phyloP scores from a whole-genome alignment of 2,888 invertebrate species.

The Petrophora chlorosata region DNA sequence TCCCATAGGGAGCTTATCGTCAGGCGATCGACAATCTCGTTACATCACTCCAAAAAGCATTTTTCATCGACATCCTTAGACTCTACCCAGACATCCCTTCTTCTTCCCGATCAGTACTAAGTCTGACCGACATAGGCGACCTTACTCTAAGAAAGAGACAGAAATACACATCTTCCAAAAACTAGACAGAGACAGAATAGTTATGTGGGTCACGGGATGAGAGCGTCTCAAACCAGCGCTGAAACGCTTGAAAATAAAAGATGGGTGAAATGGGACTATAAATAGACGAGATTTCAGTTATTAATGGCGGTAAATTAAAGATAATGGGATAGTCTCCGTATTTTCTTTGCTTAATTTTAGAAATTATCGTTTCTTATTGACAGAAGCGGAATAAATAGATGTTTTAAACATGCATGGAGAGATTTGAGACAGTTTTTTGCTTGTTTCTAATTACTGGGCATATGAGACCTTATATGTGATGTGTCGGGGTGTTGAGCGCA shows the following conservation, averaged over 20 bases:
- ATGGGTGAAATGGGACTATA: conserved; percentile 56
- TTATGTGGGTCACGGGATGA: conserved; percentile 80
- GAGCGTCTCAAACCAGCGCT: conserved; percentile 71
- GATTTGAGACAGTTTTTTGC: too few species aligned
- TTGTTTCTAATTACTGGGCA: too few species aligned
- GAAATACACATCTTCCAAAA: conserved; percentile 32
- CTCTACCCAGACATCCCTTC: conserved; percentile 46
- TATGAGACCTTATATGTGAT: too few species aligned
- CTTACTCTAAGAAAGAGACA: conserved; percentile 62
- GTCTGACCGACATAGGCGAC: conserved; percentile 79
- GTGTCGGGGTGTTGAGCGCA: too few species aligned
- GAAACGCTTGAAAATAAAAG: conserved; percentile 56
- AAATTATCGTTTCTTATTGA: conserved; percentile 7
- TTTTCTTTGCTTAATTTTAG: conserved; percentile 14
- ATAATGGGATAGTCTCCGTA: conserved; percentile 10
- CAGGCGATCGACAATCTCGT: too few species aligned
- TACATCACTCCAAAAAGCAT: background rate
- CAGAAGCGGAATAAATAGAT: too few species aligned
- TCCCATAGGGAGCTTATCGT: too few species aligned
- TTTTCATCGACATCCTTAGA: conserved; percentile 27
- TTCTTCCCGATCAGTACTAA: conserved; percentile 72
- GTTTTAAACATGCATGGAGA: too few species aligned
- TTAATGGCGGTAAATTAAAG: conserved; percentile 41
- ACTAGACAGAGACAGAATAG: conserved; percentile 48
- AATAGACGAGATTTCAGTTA: conserved; percentile 59